Base-by-base conservation (phyloP, 2,797 vertebrate genomes). In the Gambusia yucatana region DNA sequence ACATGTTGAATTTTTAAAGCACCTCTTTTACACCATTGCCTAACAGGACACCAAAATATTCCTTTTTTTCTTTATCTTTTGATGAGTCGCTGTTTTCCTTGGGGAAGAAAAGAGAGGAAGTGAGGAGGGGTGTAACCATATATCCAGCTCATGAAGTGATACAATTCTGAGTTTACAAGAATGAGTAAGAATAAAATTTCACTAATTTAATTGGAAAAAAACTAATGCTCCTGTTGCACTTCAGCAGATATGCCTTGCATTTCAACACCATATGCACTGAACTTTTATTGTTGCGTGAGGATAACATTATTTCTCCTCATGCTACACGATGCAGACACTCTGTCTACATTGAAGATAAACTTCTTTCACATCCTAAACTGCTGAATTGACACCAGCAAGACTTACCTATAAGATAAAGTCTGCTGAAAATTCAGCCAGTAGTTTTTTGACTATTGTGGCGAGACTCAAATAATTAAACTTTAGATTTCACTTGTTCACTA, bases 41-140 rank as follows among this genome's bases (percentile, higher is more conserved):
- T 55, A 22, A 76, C 72, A 55, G 47, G 4, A 36, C 41, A 74
- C 80, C 80, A 80, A 77, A 85, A 81, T 84, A 72, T 83, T 86
- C 80, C 86, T 89, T 22, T 48, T 48, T 82, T 77, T 70, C 39
- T 13, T 63, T 11, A 0, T 55, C 13, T 82, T 61, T 87, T 52
- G 69, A 73, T n/a, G 17, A 28, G 39, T 61, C 28, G 36, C 73
- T 52, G 52, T 36, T 70, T 28, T 55, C 59, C 36, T 46, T 74
- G 63, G 72, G 55, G 55, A 71, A 39, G 36, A 78, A 70, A 73
- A 77, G 47, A 61, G 76, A 72, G 10, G 83, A 70, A 50, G 44
- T 46, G 70, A 75, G 73, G 8, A 63, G 6, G 30, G 7, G 8
- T 39, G 33, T 22, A 39, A 22, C 17, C 0, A 65, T 39, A 39